phyloP scores from a whole-genome alignment of 2,113 vertebrate genomes.

The Pedionomus torquatus region DNA sequence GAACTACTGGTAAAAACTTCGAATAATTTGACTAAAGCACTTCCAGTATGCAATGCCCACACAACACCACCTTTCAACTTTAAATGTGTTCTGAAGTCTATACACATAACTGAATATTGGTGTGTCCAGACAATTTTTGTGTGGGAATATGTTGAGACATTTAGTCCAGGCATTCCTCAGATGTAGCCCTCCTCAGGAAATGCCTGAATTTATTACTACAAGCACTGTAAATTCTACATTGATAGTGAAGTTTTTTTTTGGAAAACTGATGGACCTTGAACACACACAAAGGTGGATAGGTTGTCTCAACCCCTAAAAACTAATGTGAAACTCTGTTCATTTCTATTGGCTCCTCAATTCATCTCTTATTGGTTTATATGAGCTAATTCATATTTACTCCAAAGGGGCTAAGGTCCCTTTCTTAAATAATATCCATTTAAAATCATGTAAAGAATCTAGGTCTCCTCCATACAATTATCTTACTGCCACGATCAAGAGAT shows the following conservation, averaged over 20 bases:
- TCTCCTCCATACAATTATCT: not conserved
- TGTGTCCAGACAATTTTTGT: not conserved
- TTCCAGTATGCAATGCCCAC: not conserved
- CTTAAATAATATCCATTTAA: not conserved
- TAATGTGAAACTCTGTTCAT: not conserved
- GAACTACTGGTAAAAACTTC: not conserved
- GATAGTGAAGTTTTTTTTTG: not conserved
- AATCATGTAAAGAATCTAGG: not conserved
- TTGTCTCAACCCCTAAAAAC: not conserved
- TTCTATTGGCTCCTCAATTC: not conserved
- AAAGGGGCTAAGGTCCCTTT: not conserved
- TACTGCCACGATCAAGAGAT: not conserved
- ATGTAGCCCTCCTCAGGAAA: not conserved
- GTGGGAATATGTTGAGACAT: not conserved
- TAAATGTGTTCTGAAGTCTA: not conserved
- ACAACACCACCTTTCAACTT: not conserved
- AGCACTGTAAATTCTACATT: not conserved
- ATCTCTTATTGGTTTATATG: not conserved
- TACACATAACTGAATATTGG: not conserved
- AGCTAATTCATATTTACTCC: not conserved
- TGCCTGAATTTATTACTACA: not conserved
- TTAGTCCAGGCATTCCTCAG: not conserved
- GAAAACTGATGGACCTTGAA: not conserved
- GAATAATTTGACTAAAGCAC: not conserved
- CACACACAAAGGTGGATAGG: not conserved